Evolutionary conservation across 2,113 vertebrate species (phyloP), one percentile per base, ranked within the genome.

Genomic region (Cyprinodon brontotheroides): DNA sequence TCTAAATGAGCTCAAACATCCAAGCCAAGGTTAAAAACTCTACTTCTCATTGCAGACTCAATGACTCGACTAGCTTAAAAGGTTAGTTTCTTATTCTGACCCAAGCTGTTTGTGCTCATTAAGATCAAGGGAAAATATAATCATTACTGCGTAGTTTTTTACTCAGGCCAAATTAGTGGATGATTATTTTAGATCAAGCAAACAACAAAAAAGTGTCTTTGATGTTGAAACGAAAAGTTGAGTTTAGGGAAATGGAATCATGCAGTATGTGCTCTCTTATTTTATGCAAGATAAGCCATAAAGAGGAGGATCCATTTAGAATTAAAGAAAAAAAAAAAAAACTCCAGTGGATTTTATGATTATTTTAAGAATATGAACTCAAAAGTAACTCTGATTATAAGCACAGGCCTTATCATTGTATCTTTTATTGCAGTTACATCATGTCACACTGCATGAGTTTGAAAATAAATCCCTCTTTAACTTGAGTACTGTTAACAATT

Each of bases 11-110:
- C 80, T 62, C 69, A 89, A 79, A 78, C 89, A 85, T 89, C 75
- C 79, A 79, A 85, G 90, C 89, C 92, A 92, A 93, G 92, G 92
- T 93, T 92, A 93, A 91, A 90, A 91, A 83, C 80, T 68, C 81
- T 65, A 78, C 77, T 78, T 81, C 75, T 84, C 89, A 83, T 89
- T 91, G 84, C 87, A 87, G 78, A 79, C 83, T 70, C 77, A 20
- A 65, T 80, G 78, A 81, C 75, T 90, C 85, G 86, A 89, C 84
- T 81, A 73, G 84, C 86, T 87, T 75, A 47, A 88, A 87, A 89
- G 91, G 88, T 91, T 89, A 79, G 77, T 73, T 41, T 89, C 78
- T 70, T 45, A 68, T 81, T 90, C 72, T 83, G 86, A 88, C 89
- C 90, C 63, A 61, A 84, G 79, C 87, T 87, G 88, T 88, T 87